phyloP scores from a whole-genome alignment of 2,113 vertebrate genomes.

The Malurus cyaneus region DNA sequence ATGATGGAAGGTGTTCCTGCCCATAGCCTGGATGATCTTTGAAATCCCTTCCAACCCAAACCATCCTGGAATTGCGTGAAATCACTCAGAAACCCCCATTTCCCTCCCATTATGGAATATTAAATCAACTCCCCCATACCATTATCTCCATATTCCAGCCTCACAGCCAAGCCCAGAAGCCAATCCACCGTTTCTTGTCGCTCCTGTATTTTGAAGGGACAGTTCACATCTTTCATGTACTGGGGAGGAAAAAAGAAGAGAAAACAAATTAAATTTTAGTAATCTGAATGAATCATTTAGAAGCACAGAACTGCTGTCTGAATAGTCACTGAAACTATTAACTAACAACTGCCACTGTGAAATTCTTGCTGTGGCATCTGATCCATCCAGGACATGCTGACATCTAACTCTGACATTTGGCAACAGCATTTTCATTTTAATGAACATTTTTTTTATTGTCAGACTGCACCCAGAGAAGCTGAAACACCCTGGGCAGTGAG shows the following conservation, averaged over 20 bases:
- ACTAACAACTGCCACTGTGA: neutral
- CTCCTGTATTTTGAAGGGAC: conserved; percentile 88
- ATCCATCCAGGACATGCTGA: neutral
- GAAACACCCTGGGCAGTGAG: neutral
- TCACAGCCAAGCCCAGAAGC: conserved; percentile 93
- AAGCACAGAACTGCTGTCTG: neutral
- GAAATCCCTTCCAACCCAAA: neutral
- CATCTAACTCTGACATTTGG: neutral
- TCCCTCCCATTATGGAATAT: neutral
- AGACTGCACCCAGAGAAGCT: neutral
- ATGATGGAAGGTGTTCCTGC: fast-evolving
- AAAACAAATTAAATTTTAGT: neutral
- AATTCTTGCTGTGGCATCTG: neutral
- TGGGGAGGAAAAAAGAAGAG: conserved; percentile 25
- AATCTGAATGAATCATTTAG: neutral
- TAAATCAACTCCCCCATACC: conserved; percentile 70
- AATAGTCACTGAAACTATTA: neutral
- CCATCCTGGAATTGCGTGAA: neutral
- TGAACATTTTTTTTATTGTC: neutral
- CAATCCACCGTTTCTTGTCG: conserved; percentile 90
- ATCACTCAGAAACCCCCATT: neutral
- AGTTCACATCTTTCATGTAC: conserved; percentile 93
- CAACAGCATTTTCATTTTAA: neutral
- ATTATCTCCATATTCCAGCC: conserved; percentile 96
- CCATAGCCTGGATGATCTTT: neutral